Percentiles rank a stretch among this genome's conserved stretches.
phyloP scores from a whole-genome alignment of 2,888 invertebrate genomes.

The Epinotia nisella region DNA sequence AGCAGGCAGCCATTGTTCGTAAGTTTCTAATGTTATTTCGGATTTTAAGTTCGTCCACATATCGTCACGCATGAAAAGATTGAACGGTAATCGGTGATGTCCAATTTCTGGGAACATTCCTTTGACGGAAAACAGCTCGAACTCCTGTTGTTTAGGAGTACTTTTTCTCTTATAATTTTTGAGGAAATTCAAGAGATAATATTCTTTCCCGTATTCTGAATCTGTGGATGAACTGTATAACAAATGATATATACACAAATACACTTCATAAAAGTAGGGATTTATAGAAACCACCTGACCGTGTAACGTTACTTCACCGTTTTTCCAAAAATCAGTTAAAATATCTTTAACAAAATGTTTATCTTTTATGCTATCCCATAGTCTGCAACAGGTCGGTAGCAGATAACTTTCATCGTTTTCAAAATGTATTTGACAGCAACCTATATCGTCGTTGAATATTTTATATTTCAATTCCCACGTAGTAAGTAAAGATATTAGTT shows the following conservation, averaged over 20 bases:
- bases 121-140: conserved; percentile 79
- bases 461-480: conserved; percentile 77
- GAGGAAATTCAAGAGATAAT: conserved; percentile 74
- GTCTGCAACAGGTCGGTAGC: conserved; percentile 63
- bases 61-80: conserved; percentile 78
- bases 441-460: conserved; percentile 64
- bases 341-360: conserved; percentile 73
- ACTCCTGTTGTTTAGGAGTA: conserved; percentile 78
- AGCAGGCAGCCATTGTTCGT: conserved; percentile 77
- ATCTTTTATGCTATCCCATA: conserved; percentile 76
- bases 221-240: conserved; percentile 65
- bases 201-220: conserved; percentile 69
- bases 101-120: conserved; percentile 82
- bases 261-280: conserved; percentile 81
- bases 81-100: conserved; percentile 78
- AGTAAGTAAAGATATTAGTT: conserved; percentile 71
- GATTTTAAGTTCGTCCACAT: conserved; percentile 82
- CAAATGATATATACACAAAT: conserved; percentile 73
- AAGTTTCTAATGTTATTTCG: conserved; percentile 80
- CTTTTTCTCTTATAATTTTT: conserved; percentile 75
- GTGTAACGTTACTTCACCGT: conserved; percentile 77
- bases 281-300: conserved; percentile 75
- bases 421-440: conserved; percentile 61
- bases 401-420: conserved; percentile 66
- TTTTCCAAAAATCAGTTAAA: conserved; percentile 78